Evolutionary conservation across 2,797 vertebrate species (phyloP), one percentile per base, ranked within the genome.

Genomic region (Pyrocephalus nanus): DNA sequence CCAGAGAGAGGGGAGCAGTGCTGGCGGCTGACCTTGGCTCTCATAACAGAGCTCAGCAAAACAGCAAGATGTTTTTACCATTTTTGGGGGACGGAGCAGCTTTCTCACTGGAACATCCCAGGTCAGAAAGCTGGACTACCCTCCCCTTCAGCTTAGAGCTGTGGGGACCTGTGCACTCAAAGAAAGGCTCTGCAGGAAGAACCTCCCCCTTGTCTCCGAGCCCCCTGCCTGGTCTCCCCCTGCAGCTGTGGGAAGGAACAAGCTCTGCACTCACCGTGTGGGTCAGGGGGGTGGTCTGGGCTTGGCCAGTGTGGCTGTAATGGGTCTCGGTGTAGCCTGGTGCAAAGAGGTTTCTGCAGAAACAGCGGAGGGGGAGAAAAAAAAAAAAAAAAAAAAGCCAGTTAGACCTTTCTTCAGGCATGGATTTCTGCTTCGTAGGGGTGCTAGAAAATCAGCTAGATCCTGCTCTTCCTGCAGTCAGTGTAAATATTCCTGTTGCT

Each of bases 311-410:
- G 54, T 96, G 93, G 84, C 88, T 97, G 88, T 99, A 99, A 98
- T 98, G 98, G 83, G 98, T 99, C 97, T 99, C 99, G 9, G 98
- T 98, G 97, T 99, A 99, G 96, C 97, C 97, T 40, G 98, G 98
- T 86, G 99, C 98, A 96, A 99, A 98, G 79, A 99, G 98, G 81
- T 99, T 96, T 93, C 99, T 99, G 92, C 54, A 96, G 90, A 88
- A 83, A 88, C 65, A 25, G 48, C 0, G 42, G 76, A 42, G 2
- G 2, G 18, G 8, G 42, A 16, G 11, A 61, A 51, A 8, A 30
- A 54, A 9, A n/a, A 2, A 15, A 51, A 8, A 30, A 54, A 8
- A n/a, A 34, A 27, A 15, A 53, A 23, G 3, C 16, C 6, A 17
- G 3, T 20, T 34, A 91, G 30, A 42, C 2, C 5, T 80, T 64